These are phyloP conservation scores for Perizoma affinitatum DNA, from an alignment of 2,888 invertebrate species.

Conservation along the genomic window DNA sequence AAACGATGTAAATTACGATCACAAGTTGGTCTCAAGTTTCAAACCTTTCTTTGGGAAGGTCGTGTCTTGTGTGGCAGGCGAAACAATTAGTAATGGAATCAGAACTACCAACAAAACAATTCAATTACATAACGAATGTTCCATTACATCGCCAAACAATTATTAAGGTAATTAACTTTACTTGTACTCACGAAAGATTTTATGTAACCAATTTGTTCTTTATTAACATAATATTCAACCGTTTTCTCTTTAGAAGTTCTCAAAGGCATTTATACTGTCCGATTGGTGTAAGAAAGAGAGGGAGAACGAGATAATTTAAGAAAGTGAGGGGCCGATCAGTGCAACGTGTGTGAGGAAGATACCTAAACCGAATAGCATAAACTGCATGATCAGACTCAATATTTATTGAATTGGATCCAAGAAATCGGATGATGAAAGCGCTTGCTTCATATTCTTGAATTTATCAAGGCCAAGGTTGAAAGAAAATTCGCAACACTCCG, in stretches of 20 bases:
- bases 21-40: constrained; percentile 15
- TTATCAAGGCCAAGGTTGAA: constrained; percentile 15
- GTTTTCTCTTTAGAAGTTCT: neutral
- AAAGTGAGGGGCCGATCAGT: no score
- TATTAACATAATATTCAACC: constrained; percentile 14
- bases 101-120: constrained; percentile 14
- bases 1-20: constrained; percentile 12
- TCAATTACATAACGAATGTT: constrained; percentile 13
- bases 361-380: no score
- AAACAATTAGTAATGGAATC: constrained; percentile 21
- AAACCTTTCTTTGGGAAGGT: constrained; percentile 22
- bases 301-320: no score
- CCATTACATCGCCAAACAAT: constrained; percentile 22
- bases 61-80: constrained; percentile 15
- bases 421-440: no score
- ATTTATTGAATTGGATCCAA: no score
- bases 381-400: no score
- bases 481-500: constrained; percentile 5
- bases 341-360: no score
- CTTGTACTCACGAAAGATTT: constrained; percentile 12
- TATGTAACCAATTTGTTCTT: constrained; percentile 2
- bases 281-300: no score
- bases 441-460: no score
- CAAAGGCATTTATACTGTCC: neutral
- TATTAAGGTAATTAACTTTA: constrained; percentile 15